Percentiles rank a stretch among this genome's conserved stretches.
These are phyloP conservation scores for Malacosoma neustria DNA, from an alignment of 2,888 invertebrate species.

Conservation along the genomic window DNA sequence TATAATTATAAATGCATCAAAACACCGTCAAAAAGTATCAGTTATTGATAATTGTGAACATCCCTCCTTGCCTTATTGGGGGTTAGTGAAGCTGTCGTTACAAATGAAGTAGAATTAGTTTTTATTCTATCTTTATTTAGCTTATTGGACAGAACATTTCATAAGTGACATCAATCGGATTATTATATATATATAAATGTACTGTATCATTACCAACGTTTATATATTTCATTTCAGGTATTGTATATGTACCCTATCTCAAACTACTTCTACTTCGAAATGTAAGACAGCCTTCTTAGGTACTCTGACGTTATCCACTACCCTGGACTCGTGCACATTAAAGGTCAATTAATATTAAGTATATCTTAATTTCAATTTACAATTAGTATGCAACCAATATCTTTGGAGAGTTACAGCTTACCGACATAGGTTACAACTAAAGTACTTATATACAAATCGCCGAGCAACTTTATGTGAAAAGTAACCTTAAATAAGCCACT, in stretches of 20 bases:
- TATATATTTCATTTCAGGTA: too few relatives aligned
- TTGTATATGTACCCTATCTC: too few relatives aligned
- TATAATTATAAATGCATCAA: conserved; percentile 65
- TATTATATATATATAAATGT: too few relatives aligned
- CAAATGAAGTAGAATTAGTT: conserved; percentile 11
- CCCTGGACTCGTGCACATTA: neutral
- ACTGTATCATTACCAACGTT: too few relatives aligned
- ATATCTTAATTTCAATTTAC: neutral
- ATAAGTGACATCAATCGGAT: neutral
- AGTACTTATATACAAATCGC: too few relatives aligned
- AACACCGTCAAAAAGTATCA: conserved; percentile 72
- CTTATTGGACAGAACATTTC: conserved; percentile 6
- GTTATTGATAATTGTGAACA: conserved; percentile 61
- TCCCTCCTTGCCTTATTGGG: conserved; percentile 58
- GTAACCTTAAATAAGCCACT: too few relatives aligned
- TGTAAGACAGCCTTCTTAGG: neutral
- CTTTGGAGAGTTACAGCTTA: neutral
- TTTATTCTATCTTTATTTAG: conserved; percentile 21
- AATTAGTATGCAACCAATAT: neutral
- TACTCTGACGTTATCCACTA: neutral
- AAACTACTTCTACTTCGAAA: neutral
- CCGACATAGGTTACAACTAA: neutral
- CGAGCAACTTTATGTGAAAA: too few relatives aligned
- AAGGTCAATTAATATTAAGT: neutral
- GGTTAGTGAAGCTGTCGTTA: conserved; percentile 35